These are phyloP conservation scores for Serripes groenlandicus DNA, from an alignment of 2,888 invertebrate species.

Conservation along the genomic window DNA sequence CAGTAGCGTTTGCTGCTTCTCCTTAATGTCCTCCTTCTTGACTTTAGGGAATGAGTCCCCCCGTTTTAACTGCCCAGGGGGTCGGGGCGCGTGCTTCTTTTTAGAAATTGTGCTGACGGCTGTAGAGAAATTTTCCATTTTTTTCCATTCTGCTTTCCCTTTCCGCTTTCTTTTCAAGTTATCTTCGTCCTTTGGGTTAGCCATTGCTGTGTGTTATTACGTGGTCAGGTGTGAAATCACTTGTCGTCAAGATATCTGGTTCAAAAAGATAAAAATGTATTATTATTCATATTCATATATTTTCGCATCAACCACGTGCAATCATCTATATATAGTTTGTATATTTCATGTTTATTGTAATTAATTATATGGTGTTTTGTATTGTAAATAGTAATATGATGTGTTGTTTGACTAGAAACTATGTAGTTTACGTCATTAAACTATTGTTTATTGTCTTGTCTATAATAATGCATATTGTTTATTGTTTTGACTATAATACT, in stretches of 20 bases:
- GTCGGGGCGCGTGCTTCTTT: neutral
- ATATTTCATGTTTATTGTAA: neutral
- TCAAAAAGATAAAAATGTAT: too few relatives aligned
- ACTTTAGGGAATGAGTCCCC: neutral
- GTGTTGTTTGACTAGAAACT: too few relatives aligned
- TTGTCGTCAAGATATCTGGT: too few relatives aligned
- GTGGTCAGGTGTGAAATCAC: too few relatives aligned
- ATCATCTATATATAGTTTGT: too few relatives aligned
- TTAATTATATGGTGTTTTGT: neutral
- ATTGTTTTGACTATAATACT: too few relatives aligned
- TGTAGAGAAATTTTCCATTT: conserved; percentile 21
- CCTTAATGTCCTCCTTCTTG: neutral
- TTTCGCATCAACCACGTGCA: too few relatives aligned
- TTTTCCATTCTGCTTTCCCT: conserved; percentile 31
- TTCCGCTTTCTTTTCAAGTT: conserved; percentile 7
- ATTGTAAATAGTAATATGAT: too few relatives aligned
- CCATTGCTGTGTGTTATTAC: neutral
- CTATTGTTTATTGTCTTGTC: too few relatives aligned
- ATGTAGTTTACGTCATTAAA: too few relatives aligned
- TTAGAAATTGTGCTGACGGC: neutral
- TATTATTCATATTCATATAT: too few relatives aligned
- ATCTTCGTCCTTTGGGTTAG: conserved; percentile 12
- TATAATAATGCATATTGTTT: too few relatives aligned
- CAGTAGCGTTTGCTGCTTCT: neutral
- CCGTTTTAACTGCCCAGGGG: neutral